These are phyloP conservation scores for Alectura lathami DNA, from an alignment of 2,113 vertebrate species.

Conservation along the genomic window DNA sequence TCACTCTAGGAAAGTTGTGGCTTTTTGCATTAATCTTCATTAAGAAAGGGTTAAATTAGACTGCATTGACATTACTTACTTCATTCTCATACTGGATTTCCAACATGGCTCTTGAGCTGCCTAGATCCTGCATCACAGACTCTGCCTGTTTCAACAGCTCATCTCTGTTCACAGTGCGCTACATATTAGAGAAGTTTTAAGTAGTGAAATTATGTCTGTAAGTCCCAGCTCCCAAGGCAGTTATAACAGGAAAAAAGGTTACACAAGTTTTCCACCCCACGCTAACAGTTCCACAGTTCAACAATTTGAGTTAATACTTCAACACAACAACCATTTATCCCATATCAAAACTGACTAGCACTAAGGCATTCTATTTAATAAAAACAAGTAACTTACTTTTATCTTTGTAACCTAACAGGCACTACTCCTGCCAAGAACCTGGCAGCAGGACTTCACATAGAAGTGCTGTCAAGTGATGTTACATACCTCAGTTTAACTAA, in stretches of 20 bases:
- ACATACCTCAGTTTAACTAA: background rate
- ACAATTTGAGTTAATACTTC: background rate
- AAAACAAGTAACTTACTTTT: background rate
- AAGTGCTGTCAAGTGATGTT: background rate
- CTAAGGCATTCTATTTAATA: background rate
- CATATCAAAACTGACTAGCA: background rate
- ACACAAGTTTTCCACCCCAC: background rate
- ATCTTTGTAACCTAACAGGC: background rate
- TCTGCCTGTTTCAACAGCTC: conserved; percentile 98
- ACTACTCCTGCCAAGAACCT: background rate
- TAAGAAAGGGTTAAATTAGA: conserved; percentile 15
- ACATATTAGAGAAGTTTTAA: conserved; percentile 47
- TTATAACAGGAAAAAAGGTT: conserved; percentile 20
- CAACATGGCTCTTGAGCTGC: conserved; percentile 98
- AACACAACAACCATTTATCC: background rate
- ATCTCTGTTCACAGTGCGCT: conserved; percentile 99
- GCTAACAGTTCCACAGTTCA: background rate
- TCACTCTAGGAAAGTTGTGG: background rate
- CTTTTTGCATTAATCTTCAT: background rate
- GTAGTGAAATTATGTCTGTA: conserved; percentile 28
- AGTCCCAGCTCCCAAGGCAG: conserved; percentile 25
- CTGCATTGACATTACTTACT: conserved; percentile 78
- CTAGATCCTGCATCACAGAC: conserved; percentile 98
- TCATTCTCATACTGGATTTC: conserved; percentile 99
- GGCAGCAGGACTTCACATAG: background rate